Evolutionary conservation across 2,113 vertebrate genomes (phyloP).

Genomic region (Formicarius rufipectus): DNA sequence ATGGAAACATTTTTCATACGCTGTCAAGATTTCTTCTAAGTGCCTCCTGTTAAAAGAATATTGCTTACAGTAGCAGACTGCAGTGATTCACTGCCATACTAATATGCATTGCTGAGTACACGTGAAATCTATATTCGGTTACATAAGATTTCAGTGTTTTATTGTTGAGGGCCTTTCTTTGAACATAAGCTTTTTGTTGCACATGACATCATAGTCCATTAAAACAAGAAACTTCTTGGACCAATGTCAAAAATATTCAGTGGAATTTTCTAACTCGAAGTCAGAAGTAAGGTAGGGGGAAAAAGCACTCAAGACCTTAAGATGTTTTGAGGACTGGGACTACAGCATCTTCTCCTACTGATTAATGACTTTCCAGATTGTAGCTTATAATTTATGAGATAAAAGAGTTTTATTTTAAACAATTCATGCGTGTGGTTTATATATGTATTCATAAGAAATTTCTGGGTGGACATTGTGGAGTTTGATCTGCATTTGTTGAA

Average conservation of each 20-base stretch:
- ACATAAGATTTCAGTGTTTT: constrained; percentile 27
- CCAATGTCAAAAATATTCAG: neutral
- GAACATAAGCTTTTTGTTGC: constrained; percentile 5
- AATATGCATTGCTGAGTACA: constrained; percentile 49
- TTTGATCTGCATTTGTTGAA: neutral
- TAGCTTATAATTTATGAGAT: neutral
- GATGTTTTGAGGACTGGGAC: neutral
- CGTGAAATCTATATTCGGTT: constrained; percentile 47
- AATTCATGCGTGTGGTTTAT: neutral
- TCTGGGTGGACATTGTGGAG: neutral
- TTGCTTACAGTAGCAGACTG: constrained; percentile 49
- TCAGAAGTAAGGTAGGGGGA: neutral
- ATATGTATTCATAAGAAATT: neutral
- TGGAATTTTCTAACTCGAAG: neutral
- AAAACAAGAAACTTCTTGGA: neutral
- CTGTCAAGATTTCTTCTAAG: constrained; percentile 42
- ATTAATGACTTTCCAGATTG: neutral
- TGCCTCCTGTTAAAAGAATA: neutral
- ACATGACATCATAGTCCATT: constrained; percentile 11
- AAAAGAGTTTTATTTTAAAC: neutral
- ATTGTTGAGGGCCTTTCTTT: neutral
- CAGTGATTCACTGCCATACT: constrained; percentile 48
- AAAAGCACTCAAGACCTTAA: neutral
- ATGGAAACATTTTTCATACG: constrained; percentile 35
- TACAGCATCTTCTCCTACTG: neutral